Evolutionary conservation across 2,113 vertebrate species (phyloP), one percentile per base, ranked within the genome.

Genomic region (Aldabrachelys gigantea): DNA sequence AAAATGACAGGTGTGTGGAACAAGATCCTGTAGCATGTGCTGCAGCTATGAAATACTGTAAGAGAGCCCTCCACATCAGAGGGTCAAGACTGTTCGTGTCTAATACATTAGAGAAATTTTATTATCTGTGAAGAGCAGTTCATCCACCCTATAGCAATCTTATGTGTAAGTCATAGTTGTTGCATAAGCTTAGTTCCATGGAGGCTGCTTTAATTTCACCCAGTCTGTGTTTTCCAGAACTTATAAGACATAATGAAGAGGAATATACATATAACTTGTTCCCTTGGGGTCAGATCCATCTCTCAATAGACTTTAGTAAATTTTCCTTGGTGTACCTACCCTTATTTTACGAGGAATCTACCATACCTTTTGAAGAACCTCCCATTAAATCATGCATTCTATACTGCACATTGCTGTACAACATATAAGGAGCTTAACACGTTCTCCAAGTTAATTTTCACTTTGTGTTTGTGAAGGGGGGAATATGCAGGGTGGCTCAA

Each of bases 1-100:
- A 92, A 81, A 69, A 50, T 38, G 82, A 53, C 85, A 96, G 85
- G 86, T 94, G 94, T 87, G 44, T 78, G 29, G 79, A 96, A 87
- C 52, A 94, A 87, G 75, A 84, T 94, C 79, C 56, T 84, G 49
- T 76, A 93, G 87, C 72, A 72, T 0, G 0, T 35, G n/a, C 14
- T 31, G 17, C 75, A 87, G 84, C 54, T 75, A 47, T 78, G 85
- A 76, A 89, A 91, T 29, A 16, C 41, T 84, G 47, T 80, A 88
- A 95, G 22, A 65, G 47, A 93, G 80, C 85, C 16, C 41, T 76
- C 0, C 65, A 0, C 8, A 4, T 86, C 49, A 82, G 75, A 87
- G 11, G 72, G 59, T 50, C 62, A 82, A 87, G 82, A 54, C 10
- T 31, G 38, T 38, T 62, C 80, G 24, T 25, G 29, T 91, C 84